Percentiles rank a stretch among this genome's conserved stretches.
phyloP scores from a whole-genome alignment of 2,888 invertebrate species.

The Hofmannophila pseudospretella region DNA sequence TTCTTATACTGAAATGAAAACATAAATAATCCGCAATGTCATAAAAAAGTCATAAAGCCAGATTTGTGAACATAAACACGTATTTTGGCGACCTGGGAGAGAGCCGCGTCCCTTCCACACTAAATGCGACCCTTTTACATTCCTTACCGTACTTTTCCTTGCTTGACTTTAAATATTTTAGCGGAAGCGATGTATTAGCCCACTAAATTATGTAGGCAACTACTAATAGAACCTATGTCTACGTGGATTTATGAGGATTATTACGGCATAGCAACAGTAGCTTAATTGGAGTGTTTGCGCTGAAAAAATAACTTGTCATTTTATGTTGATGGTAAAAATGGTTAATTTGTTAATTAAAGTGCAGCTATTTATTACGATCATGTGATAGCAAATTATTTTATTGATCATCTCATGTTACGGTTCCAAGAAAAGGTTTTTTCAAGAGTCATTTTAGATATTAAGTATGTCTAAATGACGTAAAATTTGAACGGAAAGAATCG shows the following conservation, averaged over 20 bases:
- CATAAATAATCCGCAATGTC: too few species aligned
- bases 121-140: slow-evolving; percentile 6
- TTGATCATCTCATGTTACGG: too few species aligned
- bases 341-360: background rate
- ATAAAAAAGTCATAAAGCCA: too few species aligned
- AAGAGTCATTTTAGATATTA: too few species aligned
- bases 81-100: too few species aligned
- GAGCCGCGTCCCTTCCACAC: too few species aligned
- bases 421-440: too few species aligned
- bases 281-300: slow-evolving; percentile 4
- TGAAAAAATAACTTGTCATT: background rate
- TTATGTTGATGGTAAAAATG: background rate
- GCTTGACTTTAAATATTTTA: slow-evolving; percentile 1
- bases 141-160: slow-evolving; percentile 17
- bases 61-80: too few species aligned
- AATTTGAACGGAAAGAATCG: too few species aligned
- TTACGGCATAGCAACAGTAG: background rate
- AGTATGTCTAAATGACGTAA: too few species aligned
- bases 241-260: slow-evolving; percentile 5
- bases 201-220: background rate
- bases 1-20: too few species aligned
- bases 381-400: background rate
- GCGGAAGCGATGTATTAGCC: slow-evolving; percentile 3
- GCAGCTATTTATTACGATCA: background rate
- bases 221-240: background rate